phyloP scores from a whole-genome alignment of 2,113 vertebrate species.

The Hassar affinis region DNA sequence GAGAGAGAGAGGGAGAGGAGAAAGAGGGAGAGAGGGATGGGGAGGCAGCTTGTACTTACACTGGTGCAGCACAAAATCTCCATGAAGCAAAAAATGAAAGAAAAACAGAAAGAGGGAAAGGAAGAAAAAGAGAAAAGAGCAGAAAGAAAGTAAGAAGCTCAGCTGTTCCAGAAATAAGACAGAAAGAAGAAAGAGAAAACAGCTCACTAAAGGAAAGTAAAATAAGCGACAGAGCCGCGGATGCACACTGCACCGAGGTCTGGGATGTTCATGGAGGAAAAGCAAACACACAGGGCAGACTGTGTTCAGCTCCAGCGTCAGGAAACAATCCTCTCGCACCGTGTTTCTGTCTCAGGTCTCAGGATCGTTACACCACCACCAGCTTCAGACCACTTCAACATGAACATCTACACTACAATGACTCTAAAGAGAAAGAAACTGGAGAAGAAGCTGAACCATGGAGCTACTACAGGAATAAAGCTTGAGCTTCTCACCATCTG shows the following conservation, averaged over 20 bases:
- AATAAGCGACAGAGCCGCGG: not conserved
- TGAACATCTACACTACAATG: not conserved
- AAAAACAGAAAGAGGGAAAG: not conserved
- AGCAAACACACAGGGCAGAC: too few relatives aligned
- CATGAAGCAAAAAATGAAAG: conserved; percentile 43
- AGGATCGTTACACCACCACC: not conserved
- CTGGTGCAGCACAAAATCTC: conserved; percentile 53
- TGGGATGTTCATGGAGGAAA: not conserved
- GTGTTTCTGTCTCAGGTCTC: not conserved
- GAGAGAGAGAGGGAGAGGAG: conserved; percentile 3
- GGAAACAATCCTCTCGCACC: not conserved
- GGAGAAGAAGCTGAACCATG: not conserved
- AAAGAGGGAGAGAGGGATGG: not conserved
- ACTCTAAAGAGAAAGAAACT: too few relatives aligned
- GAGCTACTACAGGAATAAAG: not conserved
- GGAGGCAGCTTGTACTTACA: conserved; percentile 41
- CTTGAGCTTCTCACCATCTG: not conserved
- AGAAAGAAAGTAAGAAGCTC: not conserved
- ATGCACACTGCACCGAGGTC: not conserved
- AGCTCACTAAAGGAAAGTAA: not conserved
- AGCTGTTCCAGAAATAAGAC: not conserved
- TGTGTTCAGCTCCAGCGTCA: too few relatives aligned
- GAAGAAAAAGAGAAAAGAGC: not conserved
- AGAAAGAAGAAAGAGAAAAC: not conserved
- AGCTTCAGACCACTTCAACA: not conserved